Conservation (phyloP, 1,140 invertebrate genomes). For the Ceratoteleas bidentatus region DNA sequence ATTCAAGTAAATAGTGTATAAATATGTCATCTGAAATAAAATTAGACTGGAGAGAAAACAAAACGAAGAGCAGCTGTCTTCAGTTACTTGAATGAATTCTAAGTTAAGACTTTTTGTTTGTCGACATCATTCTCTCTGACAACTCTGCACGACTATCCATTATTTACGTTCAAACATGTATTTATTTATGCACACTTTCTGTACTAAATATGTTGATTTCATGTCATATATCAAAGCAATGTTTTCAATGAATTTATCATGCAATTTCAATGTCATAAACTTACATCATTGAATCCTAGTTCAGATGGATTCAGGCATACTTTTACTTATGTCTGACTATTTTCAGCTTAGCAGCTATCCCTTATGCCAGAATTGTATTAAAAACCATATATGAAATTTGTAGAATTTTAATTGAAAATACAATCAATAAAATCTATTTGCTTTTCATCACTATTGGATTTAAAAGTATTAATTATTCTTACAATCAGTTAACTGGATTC, state of each 20-base stretch:
- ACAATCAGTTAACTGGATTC: no score
- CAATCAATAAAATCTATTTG: no score
- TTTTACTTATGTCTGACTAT: no score
- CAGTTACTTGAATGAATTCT: background rate
- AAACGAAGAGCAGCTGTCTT: background rate
- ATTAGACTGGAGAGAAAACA: slow-evolving; percentile 2
- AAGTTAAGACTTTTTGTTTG: background rate
- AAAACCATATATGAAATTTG: no score
- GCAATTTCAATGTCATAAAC: no score
- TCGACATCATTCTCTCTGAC: background rate
- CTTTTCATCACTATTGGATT: no score
- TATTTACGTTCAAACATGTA: background rate
- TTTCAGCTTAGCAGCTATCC: no score
- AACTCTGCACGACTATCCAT: background rate
- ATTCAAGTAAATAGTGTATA: slow-evolving; percentile 3
- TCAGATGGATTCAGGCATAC: no score
- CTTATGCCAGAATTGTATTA: no score
- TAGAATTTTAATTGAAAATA: no score
- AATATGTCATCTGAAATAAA: slow-evolving; percentile 12
- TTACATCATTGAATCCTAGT: no score
- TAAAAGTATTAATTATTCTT: no score
- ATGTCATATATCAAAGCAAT: background rate
- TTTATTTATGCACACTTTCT: background rate
- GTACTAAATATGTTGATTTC: background rate
- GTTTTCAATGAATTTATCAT: background rate